phyloP scores from a whole-genome alignment of 2,888 invertebrate species.

The Eristalinus sepulchralis region DNA sequence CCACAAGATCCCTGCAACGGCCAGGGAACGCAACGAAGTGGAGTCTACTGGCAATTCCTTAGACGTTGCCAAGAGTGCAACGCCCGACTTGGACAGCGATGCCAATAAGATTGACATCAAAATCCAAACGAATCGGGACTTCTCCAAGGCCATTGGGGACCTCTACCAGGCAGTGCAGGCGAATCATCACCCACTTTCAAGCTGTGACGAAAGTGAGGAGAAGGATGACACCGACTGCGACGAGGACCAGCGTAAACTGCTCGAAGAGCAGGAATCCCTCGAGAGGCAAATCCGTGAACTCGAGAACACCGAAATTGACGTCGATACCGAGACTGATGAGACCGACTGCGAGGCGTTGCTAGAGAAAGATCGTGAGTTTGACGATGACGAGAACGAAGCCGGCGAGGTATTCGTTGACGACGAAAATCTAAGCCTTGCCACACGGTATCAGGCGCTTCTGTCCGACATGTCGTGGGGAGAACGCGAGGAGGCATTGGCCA shows the following conservation, averaged over 20 bases:
- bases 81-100: slow-evolving; percentile 66
- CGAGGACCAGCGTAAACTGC: slow-evolving; percentile 87
- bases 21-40: slow-evolving; percentile 37
- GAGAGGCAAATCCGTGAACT: slow-evolving; percentile 89
- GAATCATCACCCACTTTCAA: slow-evolving; percentile 74
- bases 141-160: slow-evolving; percentile 80
- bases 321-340: slow-evolving; percentile 92
- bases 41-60: slow-evolving; percentile 28
- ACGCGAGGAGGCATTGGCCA: slow-evolving; percentile 89
- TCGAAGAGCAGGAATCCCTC: slow-evolving; percentile 88
- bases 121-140: slow-evolving; percentile 80
- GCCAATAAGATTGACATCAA: slow-evolving; percentile 80
- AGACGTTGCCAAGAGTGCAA: slow-evolving; percentile 23
- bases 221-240: slow-evolving; percentile 83
- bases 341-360: slow-evolving; percentile 81
- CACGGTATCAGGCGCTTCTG: slow-evolving; percentile 86
- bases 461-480: slow-evolving; percentile 93
- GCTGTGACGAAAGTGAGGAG: slow-evolving; percentile 83
- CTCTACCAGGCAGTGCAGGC: slow-evolving; percentile 76
- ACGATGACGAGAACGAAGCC: slow-evolving; percentile 76
- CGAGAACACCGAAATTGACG: slow-evolving; percentile 87
- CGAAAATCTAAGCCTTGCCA: slow-evolving; percentile 83
- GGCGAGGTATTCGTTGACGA: slow-evolving; percentile 79
- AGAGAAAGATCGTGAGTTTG: slow-evolving; percentile 76
- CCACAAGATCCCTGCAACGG: slow-evolving; percentile 73